Percentiles rank a stretch among this genome's conserved stretches.
Evolutionary conservation across 2,888 invertebrate genomes (phyloP).

Genomic region (Phragmatobia fuliginosa): DNA sequence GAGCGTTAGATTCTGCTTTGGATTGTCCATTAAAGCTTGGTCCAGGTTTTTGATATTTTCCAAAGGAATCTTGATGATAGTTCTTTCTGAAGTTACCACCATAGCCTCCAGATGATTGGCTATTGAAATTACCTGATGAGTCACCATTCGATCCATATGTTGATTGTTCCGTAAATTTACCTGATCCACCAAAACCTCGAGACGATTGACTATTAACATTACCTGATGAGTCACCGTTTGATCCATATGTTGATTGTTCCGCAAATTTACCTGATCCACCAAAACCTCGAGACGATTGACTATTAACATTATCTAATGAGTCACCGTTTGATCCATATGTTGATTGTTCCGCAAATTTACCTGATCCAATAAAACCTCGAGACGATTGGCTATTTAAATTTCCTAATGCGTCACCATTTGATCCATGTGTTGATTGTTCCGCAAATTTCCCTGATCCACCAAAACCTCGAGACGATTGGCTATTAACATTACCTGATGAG

Average conservation of each 20-base stretch:
- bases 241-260: slow-evolving; percentile 12
- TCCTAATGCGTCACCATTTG: slow-evolving; percentile 14
- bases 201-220: slow-evolving; percentile 11
- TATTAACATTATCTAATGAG: slow-evolving; percentile 11
- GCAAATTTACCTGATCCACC: slow-evolving; percentile 3
- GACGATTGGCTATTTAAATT: slow-evolving; percentile 13
- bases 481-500: too few species aligned
- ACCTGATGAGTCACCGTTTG: slow-evolving; percentile 15
- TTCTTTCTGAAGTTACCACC: neutral
- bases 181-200: slow-evolving; percentile 1
- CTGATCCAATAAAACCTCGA: slow-evolving; percentile 1
- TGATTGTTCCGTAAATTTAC: slow-evolving; percentile 9
- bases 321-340: slow-evolving; percentile 14
- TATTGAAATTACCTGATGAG: slow-evolving; percentile 12
- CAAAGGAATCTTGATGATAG: neutral
- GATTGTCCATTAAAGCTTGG: slow-evolving; percentile 21
- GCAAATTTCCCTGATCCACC: slow-evolving; percentile 4
- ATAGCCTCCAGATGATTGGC: slow-evolving; percentile 12
- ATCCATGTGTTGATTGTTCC: slow-evolving; percentile 11
- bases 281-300: slow-evolving; percentile 11
- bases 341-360: slow-evolving; percentile 10
- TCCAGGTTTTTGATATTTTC: slow-evolving; percentile 10
- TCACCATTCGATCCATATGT: slow-evolving; percentile 14
- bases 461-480: too few species aligned
- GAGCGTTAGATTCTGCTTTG: slow-evolving; percentile 17